These are phyloP conservation scores for Argopecten irradians DNA, from an alignment of 1,140 invertebrate species.

Conservation along the genomic window DNA sequence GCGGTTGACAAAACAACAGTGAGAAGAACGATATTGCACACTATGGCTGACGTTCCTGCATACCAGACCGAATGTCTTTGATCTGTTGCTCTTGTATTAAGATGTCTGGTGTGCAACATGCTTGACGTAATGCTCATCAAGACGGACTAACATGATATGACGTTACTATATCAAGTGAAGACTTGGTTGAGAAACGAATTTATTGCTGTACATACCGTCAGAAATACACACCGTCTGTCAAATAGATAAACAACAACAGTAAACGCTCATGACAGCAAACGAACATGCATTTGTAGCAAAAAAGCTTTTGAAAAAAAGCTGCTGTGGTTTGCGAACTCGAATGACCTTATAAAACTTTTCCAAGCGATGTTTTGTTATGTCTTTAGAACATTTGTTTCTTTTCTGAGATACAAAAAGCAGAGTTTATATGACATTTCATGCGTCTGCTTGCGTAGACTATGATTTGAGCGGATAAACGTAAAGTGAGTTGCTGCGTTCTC, in stretches of 20 bases:
- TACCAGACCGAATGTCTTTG: background rate
- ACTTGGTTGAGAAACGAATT: background rate
- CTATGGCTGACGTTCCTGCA: background rate
- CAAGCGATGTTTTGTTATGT: background rate
- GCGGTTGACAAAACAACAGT: background rate
- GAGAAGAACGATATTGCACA: background rate
- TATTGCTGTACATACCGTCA: background rate
- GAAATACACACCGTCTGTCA: background rate
- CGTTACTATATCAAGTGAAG: background rate
- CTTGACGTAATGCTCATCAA: background rate
- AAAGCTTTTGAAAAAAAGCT: background rate
- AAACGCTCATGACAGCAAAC: background rate
- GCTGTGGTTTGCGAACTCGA: background rate
- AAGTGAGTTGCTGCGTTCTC: background rate
- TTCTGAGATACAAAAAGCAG: background rate
- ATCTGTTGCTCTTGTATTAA: background rate
- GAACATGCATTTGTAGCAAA: background rate
- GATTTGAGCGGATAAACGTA: background rate
- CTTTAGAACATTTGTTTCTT: background rate
- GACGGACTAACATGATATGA: background rate
- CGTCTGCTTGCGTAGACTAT: background rate
- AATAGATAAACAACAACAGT: background rate
- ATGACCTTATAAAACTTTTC: background rate
- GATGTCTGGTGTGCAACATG: background rate
- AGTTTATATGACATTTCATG: background rate